Evolutionary conservation across 2,888 invertebrate genomes (phyloP), one percentile per base, ranked within the genome.

Genomic region (Hyles lineata): DNA sequence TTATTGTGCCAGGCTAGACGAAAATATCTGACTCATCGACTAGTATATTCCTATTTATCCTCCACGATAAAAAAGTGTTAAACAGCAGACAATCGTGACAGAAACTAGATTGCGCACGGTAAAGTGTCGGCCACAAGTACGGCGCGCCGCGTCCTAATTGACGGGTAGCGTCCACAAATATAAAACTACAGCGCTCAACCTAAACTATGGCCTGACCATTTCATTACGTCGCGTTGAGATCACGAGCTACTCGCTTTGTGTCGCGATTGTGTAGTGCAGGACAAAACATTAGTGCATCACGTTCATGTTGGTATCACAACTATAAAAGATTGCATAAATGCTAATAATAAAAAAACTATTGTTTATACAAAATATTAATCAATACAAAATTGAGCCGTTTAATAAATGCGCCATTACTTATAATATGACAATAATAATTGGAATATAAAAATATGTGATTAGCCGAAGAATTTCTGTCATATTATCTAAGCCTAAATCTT

Each of bases 211-310:
- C 17, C 67, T 50, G 67, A 67, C 67, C 67, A 50, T 43, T 67
- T 67, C 67, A 67, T 67, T 67, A 67, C 43, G 67, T 29, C 61
- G 6, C n/a, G 62, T 43, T 17, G 67, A 67, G 67, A 43, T 67
- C 67, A 50, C 50, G 67, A 67, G 50, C 43, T 7, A 32, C 17
- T 17, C 23, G 43, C 43, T 67, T 43, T 67, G 23, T 63, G 21
- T 15, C n/a, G 5, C 21, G 35, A 15, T 23, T 21, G 23, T 67
- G 43, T 23, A 67, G 43, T 67, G 23, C 17, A 23, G 63, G 63
- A 35, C 35, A 6, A 43, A 63, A 17, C 15, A 17, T 17, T 67
- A 8, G 43, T 23, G 21, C 3, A 9, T 43, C 8, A n/a, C n/a
- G n/a, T n/a, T n/a, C n/a, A n/a, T n/a, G n/a, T n/a, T n/a, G n/a